These are phyloP conservation scores for Meriones psammophilus DNA, from an alignment of 2,797 vertebrate species.

Conservation along the genomic window DNA sequence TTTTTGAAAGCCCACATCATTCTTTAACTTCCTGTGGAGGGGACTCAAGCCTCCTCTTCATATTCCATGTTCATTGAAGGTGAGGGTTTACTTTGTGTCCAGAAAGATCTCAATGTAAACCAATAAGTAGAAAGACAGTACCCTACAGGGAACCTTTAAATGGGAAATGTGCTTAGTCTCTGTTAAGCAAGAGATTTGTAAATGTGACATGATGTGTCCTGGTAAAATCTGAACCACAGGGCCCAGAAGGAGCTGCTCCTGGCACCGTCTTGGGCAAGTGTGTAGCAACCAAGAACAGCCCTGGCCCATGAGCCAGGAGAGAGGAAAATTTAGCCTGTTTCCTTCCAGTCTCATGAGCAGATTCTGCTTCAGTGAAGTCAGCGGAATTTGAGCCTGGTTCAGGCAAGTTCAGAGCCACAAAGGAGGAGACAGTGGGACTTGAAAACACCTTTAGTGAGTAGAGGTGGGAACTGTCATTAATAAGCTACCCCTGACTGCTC, in stretches of 20 bases:
- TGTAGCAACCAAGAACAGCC: not conserved
- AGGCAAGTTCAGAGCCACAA: not conserved
- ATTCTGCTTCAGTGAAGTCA: not conserved
- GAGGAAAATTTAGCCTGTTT: not conserved
- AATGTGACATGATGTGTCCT: not conserved
- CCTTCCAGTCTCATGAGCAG: not conserved
- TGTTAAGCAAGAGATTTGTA: not conserved
- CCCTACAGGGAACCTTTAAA: not conserved
- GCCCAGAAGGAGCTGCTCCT: not conserved
- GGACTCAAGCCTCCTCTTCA: not conserved
- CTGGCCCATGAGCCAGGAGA: not conserved
- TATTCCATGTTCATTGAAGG: not conserved
- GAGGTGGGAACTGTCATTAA: not conserved
- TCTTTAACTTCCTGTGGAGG: not conserved
- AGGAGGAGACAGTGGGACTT: not conserved
- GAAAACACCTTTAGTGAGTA: not conserved
- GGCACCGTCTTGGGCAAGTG: not conserved
- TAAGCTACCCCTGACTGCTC: not conserved
- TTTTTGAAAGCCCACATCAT: not conserved
- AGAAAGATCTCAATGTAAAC: not conserved
- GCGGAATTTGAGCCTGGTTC: not conserved
- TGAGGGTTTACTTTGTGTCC: not conserved
- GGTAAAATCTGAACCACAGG: slow-evolving; percentile 9
- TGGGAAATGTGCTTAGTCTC: not conserved
- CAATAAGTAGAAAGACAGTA: not conserved